These are phyloP conservation scores for Heliconius hortense DNA, from an alignment of 2,888 invertebrate species.

Conservation along the genomic window DNA sequence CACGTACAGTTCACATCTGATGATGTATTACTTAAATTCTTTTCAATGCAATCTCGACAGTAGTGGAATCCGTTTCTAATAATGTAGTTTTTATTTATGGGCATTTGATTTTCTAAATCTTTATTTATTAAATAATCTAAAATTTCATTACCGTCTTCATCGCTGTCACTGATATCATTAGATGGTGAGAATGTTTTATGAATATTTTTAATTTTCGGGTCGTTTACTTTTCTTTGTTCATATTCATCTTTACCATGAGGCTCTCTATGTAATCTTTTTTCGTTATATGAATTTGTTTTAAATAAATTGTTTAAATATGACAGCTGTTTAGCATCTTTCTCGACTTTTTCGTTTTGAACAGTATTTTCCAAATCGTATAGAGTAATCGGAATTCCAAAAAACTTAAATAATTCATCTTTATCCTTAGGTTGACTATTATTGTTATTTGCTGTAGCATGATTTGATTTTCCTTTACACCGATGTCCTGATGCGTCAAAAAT, in stretches of 20 bases:
- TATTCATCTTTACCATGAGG: not conserved
- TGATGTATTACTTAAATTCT: constrained; percentile 2
- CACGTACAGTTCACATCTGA: constrained; percentile 33
- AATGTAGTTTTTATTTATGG: constrained; percentile 18
- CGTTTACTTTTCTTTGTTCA: not conserved
- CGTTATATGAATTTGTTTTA: not conserved
- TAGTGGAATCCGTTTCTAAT: constrained; percentile 36
- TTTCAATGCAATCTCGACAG: constrained; percentile 33
- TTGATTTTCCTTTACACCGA: constrained; percentile 2
- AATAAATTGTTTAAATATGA: not conserved
- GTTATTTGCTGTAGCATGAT: not conserved
- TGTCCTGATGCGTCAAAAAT: not conserved
- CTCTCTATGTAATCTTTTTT: constrained; percentile 9
- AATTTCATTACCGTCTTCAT: not conserved
- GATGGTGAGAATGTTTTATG: not conserved
- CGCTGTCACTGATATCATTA: not conserved
- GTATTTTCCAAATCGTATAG: constrained; percentile 12
- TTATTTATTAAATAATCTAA: constrained; percentile 20
- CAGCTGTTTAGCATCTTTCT: not conserved
- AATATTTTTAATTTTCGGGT: not conserved
- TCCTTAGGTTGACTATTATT: not conserved
- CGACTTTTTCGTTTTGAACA: not conserved
- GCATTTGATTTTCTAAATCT: not conserved
- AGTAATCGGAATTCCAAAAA: constrained; percentile 8
- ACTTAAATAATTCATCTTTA: not conserved